phyloP scores from a whole-genome alignment of 2,888 invertebrate species.

The Choreutis nemorana region DNA sequence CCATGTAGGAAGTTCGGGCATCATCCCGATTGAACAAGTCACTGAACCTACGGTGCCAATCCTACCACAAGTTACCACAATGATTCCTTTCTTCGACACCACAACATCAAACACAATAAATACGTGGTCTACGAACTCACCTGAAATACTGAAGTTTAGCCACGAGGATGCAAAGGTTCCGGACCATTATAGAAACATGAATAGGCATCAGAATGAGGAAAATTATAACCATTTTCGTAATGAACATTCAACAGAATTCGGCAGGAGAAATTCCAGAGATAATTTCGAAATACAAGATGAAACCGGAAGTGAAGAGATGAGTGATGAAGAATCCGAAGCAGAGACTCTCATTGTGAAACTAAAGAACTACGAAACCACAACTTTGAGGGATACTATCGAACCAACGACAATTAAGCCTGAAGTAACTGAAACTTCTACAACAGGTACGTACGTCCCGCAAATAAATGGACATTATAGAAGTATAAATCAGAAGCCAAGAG shows the following conservation, averaged over 20 bases:
- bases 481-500: conserved; percentile 26
- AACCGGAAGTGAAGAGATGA: conserved; percentile 11
- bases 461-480: conserved; percentile 52
- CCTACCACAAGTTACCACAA: conserved; percentile 19
- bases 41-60: conserved; percentile 14
- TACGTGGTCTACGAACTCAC: conserved; percentile 24
- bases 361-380: conserved; percentile 25
- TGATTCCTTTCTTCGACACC: conserved; percentile 23
- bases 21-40: conserved; percentile 31
- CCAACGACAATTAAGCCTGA: conserved; percentile 3
- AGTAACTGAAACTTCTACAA: conserved; percentile 16
- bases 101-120: conserved; percentile 17
- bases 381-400: conserved; percentile 4
- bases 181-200: conserved; percentile 26
- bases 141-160: conserved; percentile 42
- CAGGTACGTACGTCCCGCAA: conserved; percentile 40
- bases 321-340: conserved; percentile 13
- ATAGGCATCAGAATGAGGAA: too few species aligned
- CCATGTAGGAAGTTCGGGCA: conserved; percentile 48
- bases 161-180: conserved; percentile 50
- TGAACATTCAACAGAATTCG: conserved; percentile 13
- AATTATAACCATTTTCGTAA: conserved; percentile 9
- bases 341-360: conserved; percentile 29
- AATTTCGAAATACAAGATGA: conserved; percentile 2
- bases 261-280: conserved; percentile 13